Base-by-base conservation (phyloP, 2,888 invertebrate species). In the Fragum whitleyi region DNA sequence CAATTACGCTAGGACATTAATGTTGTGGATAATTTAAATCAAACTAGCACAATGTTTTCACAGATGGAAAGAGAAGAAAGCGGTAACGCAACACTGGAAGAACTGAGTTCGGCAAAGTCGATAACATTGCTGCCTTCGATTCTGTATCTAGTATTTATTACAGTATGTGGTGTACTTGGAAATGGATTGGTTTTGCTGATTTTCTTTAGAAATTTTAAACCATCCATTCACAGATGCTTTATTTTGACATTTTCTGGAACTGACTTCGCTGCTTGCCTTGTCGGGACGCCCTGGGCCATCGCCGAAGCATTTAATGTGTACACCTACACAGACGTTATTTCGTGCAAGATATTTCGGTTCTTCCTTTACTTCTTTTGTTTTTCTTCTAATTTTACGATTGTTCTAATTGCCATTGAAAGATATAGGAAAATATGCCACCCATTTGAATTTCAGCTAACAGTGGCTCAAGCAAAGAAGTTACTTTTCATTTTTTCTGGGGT, bases 341-440 rank as follows among this genome's bases (percentile, higher is more conserved):
- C 81, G 0, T 85, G 85, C 29, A 79, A 79, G 42, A 68, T 85
- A 26, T 77, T 85, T 23, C 74, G 85, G n/a, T 85, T 85, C 69
- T 71, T 79, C 14, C 47, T 85, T 6, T 85, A 85, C 42, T 85
- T 81, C 68, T 81, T 79, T 7, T 74, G 79, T 42, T 74, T 85
- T 3, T 77, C 81, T 19, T 85, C 85, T 1, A 85, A 81, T 55
- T 39, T 85, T 0, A 85, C 85, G 2, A 55, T 85, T 7, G 81
- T 81, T 3, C 57, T 85, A 1, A 85, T 85, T n/a, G 85, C 85
- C 7, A 57, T 77, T 9, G 85, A 85, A 57, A 67, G 85, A 59
- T 57, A 70, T 51, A 67, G 85, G 32, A 85, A 85, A 67, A 85
- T 85, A 16, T 85, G 85, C 65, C 73, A 71, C 19, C 85, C 85